A percentile compares a stretch with the other conserved stretches of the same genome.
Conservation (phyloP, 1,140 invertebrate species). For the Dreissena polymorpha region DNA sequence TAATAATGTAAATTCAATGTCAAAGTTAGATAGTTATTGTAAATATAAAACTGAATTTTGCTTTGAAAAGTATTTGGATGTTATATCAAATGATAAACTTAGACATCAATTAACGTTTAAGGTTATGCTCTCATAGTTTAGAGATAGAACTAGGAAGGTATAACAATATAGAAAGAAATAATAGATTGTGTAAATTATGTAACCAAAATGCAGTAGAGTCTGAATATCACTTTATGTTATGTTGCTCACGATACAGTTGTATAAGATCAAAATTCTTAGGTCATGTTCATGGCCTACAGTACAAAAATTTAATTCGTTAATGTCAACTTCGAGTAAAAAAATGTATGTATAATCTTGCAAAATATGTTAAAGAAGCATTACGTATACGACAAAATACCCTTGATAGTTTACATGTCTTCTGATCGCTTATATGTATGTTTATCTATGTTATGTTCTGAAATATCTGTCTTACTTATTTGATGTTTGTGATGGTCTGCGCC, state of each 20-base stretch:
- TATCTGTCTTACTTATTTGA: too few species aligned
- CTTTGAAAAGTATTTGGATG: slow-evolving; percentile 1
- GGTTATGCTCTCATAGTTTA: slow-evolving; percentile 4
- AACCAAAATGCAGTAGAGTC: neutral
- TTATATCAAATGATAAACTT: neutral
- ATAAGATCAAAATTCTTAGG: neutral
- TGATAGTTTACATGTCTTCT: too few species aligned
- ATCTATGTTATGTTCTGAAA: too few species aligned
- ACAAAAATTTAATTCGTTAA: too few species aligned
- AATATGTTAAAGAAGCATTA: too few species aligned
- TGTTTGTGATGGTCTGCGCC: too few species aligned
- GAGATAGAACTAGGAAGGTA: neutral
- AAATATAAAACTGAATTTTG: slow-evolving; percentile 18
- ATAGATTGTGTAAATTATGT: slow-evolving; percentile 17
- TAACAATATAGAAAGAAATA: slow-evolving; percentile 11
- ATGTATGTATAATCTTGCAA: too few species aligned
- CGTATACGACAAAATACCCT: too few species aligned
- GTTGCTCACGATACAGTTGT: neutral
- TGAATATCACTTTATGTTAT: slow-evolving; percentile 12
- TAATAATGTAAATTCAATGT: too few species aligned
- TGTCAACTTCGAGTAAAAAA: too few species aligned
- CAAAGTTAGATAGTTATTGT: neutral
- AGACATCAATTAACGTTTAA: neutral
- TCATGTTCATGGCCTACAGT: too few species aligned
- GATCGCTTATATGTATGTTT: too few species aligned